phyloP scores from a whole-genome alignment of 1,140 invertebrate species.

The Varroa destructor region DNA sequence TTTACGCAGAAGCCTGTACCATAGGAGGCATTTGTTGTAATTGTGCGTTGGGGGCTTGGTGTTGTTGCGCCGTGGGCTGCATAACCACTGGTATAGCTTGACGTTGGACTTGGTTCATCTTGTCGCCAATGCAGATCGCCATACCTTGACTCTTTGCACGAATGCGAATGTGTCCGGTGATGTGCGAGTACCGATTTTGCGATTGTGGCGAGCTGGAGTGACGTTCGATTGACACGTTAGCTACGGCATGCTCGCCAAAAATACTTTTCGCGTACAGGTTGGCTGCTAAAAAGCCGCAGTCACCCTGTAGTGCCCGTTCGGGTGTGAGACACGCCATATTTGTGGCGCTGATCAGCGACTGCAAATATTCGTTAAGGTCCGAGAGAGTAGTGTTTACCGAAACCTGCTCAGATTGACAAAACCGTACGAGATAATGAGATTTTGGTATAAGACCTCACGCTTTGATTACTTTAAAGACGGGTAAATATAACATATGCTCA shows the following conservation, averaged over 20 bases:
- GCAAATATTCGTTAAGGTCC: conserved; percentile 80
- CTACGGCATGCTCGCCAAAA: conserved; percentile 96
- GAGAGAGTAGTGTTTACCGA: conserved; percentile 88
- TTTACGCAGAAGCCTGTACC: too few species aligned
- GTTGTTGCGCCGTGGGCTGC: too few species aligned
- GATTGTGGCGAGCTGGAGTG: conserved; percentile 41
- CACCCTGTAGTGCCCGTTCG: conserved; percentile 79
- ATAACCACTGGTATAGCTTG: too few species aligned
- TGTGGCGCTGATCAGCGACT: conserved; percentile 79
- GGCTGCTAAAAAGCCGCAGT: conserved; percentile 97
- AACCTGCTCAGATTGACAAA: conserved; percentile 44
- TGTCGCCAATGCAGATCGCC: conserved; percentile 88
- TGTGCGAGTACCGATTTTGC: conserved; percentile 67
- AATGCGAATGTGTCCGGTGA: conserved; percentile 91
- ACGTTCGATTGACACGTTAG: conserved; percentile 95
- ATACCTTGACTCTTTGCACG: conserved; percentile 94
- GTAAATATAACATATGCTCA: neutral
- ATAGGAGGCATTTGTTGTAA: too few species aligned
- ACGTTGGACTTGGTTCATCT: conserved; percentile 77
- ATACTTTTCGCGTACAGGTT: conserved; percentile 98
- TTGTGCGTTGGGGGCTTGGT: too few species aligned
- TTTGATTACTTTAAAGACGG: conserved; percentile 14
- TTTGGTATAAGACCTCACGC: too few species aligned
- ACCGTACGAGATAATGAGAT: conserved; percentile 31
- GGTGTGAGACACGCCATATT: conserved; percentile 99